These are phyloP conservation scores for Leptobrachium leishanense DNA, from an alignment of 2,113 vertebrate genomes.

Conservation along the genomic window DNA sequence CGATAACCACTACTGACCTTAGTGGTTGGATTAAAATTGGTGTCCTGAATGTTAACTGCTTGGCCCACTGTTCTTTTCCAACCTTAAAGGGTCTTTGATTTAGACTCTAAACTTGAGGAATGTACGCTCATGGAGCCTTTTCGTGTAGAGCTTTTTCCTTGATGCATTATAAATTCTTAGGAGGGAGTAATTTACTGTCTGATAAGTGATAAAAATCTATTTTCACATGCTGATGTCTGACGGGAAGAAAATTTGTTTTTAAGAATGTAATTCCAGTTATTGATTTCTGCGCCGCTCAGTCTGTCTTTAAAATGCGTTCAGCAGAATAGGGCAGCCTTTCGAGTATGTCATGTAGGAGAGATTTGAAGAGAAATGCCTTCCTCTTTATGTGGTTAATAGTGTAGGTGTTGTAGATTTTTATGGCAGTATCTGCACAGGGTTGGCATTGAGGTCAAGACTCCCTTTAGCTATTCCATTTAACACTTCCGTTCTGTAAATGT, in stretches of 20 bases:
- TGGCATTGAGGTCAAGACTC: background rate
- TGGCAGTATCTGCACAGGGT: background rate
- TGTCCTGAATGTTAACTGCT: no score
- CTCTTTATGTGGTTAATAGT: background rate
- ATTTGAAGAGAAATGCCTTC: background rate
- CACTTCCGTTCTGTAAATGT: background rate
- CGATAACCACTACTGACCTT: no score
- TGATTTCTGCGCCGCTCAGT: slow-evolving; percentile 8
- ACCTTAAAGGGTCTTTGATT: no score
- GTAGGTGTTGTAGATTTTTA: background rate
- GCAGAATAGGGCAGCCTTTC: background rate
- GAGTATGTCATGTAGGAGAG: background rate
- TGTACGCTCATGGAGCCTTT: no score
- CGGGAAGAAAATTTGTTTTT: background rate
- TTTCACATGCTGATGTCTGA: slow-evolving; percentile 8
- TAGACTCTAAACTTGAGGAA: no score
- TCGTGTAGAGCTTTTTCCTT: no score
- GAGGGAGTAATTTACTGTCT: background rate
- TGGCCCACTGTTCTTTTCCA: no score
- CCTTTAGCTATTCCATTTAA: background rate
- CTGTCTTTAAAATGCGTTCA: slow-evolving; percentile 13
- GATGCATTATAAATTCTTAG: no score
- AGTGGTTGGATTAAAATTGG: no score
- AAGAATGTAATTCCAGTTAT: slow-evolving; percentile 16
- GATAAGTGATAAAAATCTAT: slow-evolving; percentile 3